Percentiles rank a stretch among this genome's conserved stretches.
Evolutionary conservation across 2,888 invertebrate species (phyloP).

Genomic region (Ypsolopha sequella): DNA sequence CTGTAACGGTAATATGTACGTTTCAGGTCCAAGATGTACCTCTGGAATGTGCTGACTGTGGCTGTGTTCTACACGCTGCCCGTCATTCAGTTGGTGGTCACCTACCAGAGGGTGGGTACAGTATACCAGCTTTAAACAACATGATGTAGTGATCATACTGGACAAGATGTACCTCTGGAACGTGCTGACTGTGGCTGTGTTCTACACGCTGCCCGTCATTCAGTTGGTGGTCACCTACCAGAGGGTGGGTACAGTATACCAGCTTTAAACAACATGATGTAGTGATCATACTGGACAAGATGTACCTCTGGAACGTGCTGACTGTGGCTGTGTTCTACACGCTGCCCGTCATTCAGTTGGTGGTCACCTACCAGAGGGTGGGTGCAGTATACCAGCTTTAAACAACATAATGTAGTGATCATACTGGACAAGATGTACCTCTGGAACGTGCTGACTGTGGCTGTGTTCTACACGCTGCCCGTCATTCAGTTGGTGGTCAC

Average conservation of each 20-base stretch:
- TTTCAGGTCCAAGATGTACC: constrained; percentile 49
- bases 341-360: constrained; percentile 87
- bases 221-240: constrained; percentile 90
- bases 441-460: constrained; percentile 80
- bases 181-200: constrained; percentile 83
- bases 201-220: constrained; percentile 88
- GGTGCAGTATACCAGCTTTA: constrained; percentile 11
- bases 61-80: constrained; percentile 90
- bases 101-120: constrained; percentile 78
- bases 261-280: too few relatives aligned
- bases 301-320: constrained; percentile 73
- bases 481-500: constrained; percentile 89
- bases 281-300: constrained; percentile 19
- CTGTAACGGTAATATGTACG: too few relatives aligned
- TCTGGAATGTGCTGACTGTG: constrained; percentile 79
- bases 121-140: too few relatives aligned
- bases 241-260: constrained; percentile 52
- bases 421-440: constrained; percentile 39
- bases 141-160: too few relatives aligned
- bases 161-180: constrained; percentile 66
- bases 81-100: constrained; percentile 87
- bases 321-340: constrained; percentile 90
- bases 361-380: constrained; percentile 84
- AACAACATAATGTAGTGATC: too few relatives aligned
- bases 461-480: constrained; percentile 88